Percentiles rank a stretch among this genome's conserved stretches.
phyloP scores from a whole-genome alignment of 2,797 vertebrate species.

The Spatula versicolor region DNA sequence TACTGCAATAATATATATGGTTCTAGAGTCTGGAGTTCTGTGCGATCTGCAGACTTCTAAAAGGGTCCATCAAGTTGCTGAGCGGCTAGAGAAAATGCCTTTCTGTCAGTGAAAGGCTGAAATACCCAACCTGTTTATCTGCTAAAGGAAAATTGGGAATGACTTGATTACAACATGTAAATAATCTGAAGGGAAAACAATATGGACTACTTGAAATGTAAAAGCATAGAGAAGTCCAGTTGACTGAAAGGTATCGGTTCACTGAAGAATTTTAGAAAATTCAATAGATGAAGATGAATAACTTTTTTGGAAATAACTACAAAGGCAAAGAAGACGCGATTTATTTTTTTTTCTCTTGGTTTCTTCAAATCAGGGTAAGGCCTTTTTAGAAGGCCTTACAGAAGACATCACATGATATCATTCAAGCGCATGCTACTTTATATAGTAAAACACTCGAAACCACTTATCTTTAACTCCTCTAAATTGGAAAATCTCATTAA shows the following conservation, averaged over 20 bases:
- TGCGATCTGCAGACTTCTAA: background rate
- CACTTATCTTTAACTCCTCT: background rate
- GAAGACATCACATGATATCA: background rate
- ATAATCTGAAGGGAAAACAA: background rate
- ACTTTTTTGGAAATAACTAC: background rate
- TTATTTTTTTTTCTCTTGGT: background rate
- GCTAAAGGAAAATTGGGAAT: background rate
- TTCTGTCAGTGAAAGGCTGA: background rate
- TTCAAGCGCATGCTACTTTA: rapidly evolving
- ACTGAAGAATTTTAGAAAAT: background rate
- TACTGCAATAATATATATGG: background rate
- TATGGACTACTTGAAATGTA: background rate
- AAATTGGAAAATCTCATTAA: background rate
- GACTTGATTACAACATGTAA: background rate
- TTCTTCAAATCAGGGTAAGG: background rate
- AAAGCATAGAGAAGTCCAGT: background rate
- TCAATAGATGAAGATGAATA: background rate
- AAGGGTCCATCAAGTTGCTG: background rate
- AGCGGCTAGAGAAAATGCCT: background rate
- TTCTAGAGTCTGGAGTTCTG: background rate
- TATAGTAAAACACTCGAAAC: background rate
- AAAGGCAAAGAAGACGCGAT: background rate
- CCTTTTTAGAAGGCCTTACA: background rate
- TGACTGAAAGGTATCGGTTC: background rate
- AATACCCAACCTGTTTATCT: background rate